Conservation (phyloP, 2,113 vertebrate species). For the Myodes glareolus region DNA sequence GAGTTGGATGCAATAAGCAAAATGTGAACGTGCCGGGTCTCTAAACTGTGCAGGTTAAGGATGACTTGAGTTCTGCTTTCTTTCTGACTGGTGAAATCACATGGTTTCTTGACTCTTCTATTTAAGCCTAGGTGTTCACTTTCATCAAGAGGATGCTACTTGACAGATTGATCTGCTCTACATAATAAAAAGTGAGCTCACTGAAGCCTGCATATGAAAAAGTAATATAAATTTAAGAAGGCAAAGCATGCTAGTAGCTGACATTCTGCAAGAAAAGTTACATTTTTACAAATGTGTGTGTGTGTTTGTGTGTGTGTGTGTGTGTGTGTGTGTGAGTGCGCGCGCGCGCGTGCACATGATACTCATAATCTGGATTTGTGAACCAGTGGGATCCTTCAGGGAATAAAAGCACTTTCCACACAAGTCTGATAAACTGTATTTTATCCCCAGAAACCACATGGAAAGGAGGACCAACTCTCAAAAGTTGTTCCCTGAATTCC, state of each 20-base stretch:
- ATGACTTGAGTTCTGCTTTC: slow-evolving; percentile 59
- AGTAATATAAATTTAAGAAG: neutral
- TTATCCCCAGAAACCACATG: neutral
- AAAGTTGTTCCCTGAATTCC: neutral
- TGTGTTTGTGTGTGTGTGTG: neutral
- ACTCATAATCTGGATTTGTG: neutral
- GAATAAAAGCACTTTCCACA: neutral
- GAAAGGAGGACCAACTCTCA: neutral
- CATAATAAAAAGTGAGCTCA: neutral
- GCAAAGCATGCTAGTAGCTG: neutral
- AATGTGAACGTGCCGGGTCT: slow-evolving; percentile 1
- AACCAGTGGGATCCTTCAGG: neutral
- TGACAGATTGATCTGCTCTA: slow-evolving; percentile 15
- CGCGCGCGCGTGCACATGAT: too few relatives aligned
- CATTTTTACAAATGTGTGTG: neutral
- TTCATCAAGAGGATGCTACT: neutral
- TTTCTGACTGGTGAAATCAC: slow-evolving; percentile 53
- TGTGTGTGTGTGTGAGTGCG: neutral
- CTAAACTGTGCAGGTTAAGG: slow-evolving; percentile 58
- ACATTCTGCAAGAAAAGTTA: neutral
- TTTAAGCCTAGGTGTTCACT: neutral
- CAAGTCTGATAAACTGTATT: neutral
- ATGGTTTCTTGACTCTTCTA: slow-evolving; percentile 48
- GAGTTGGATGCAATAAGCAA: neutral
- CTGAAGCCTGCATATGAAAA: slow-evolving; percentile 5